Conservation (phyloP, 2,113 vertebrate genomes). For the Polyodon spathula region DNA sequence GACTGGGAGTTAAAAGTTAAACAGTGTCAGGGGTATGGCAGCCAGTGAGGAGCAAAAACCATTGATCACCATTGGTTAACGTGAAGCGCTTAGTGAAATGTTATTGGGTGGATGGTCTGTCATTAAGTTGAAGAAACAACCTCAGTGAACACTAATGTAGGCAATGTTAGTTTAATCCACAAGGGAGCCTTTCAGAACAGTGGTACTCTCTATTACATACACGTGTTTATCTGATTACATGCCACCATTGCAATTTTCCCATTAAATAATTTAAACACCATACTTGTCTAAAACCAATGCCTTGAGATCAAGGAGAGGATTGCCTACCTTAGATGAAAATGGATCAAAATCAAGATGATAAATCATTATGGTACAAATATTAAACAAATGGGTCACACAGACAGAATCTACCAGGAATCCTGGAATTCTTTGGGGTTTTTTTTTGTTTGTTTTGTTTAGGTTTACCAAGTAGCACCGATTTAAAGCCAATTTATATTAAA, state of each 20-base stretch:
- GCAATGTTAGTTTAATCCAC: neutral
- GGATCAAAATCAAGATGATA: neutral
- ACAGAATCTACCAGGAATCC: constrained; percentile 16
- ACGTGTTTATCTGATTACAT: neutral
- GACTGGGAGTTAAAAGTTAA: constrained; percentile 25
- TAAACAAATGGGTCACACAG: constrained; percentile 8
- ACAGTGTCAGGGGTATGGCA: constrained; percentile 14
- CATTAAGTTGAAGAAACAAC: neutral
- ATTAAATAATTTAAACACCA: neutral
- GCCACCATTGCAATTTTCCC: neutral
- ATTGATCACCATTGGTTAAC: constrained; percentile 2
- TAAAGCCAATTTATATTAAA: too few species aligned
- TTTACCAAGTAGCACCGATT: too few species aligned
- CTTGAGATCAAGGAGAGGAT: neutral
- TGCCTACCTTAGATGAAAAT: constrained; percentile 1
- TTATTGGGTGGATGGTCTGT: neutral
- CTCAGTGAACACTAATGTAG: neutral
- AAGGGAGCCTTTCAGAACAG: neutral
- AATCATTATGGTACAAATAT: neutral
- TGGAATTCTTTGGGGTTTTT: constrained; percentile 17
- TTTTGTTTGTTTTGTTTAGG: neutral
- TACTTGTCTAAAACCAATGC: neutral
- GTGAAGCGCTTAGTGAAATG: neutral
- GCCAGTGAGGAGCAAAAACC: constrained; percentile 16
- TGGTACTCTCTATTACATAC: neutral